Evolutionary conservation across 2,888 invertebrate species (phyloP).

Genomic region (Drosophila aldrichi): DNA sequence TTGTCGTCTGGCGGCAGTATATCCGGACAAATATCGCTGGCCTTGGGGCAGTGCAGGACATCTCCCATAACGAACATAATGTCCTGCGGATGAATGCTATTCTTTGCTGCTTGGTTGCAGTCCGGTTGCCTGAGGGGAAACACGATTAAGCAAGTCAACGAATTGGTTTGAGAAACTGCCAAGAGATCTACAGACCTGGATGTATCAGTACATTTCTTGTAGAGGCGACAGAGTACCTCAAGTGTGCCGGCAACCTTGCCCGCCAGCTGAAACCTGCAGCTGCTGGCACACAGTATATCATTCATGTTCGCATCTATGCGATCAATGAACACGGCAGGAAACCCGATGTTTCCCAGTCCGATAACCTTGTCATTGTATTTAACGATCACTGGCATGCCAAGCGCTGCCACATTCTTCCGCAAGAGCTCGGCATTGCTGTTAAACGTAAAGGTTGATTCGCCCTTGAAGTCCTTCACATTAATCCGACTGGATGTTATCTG

Average conservation of each 20-base stretch:
- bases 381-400: conserved; percentile 69
- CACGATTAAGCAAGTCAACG: too few species aligned
- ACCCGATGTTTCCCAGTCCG: conserved; percentile 60
- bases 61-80: conserved; percentile 77
- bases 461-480: conserved; percentile 76
- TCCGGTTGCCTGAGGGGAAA: conserved; percentile 6
- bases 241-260: conserved; percentile 54
- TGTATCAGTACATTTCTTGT: conserved; percentile 56
- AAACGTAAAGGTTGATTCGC: conserved; percentile 61
- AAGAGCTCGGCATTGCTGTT: conserved; percentile 46
- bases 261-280: conserved; percentile 33
- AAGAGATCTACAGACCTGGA: conserved; percentile 19
- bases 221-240: conserved; percentile 65
- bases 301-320: conserved; percentile 48
- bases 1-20: conserved; percentile 35
- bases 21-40: conserved; percentile 37
- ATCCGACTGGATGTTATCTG: conserved; percentile 74
- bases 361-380: conserved; percentile 35
- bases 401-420: conserved; percentile 37
- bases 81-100: conserved; percentile 73
- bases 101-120: conserved; percentile 45
- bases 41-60: conserved; percentile 40
- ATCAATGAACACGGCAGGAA: conserved; percentile 62
- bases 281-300: conserved; percentile 63
- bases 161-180: rapidly evolving